A percentile compares a stretch with the other conserved stretches of the same genome.
These are phyloP conservation scores for Crax fasciolata DNA, from an alignment of 2,797 vertebrate genomes.

Conservation along the genomic window DNA sequence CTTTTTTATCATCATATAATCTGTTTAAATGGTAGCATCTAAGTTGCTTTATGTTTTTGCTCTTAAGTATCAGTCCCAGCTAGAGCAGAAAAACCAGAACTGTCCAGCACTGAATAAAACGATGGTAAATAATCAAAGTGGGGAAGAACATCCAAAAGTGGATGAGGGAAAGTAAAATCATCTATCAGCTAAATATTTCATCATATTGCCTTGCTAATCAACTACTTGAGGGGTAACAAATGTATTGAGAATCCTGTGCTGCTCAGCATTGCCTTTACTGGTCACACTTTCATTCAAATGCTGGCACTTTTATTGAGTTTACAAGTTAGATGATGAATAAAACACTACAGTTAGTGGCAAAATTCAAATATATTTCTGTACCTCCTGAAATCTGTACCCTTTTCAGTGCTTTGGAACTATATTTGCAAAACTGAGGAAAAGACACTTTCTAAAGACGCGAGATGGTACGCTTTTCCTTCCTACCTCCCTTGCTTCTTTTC, in stretches of 20 bases:
- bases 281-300: not conserved
- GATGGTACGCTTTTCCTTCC: not conserved
- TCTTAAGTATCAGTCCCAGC: not conserved
- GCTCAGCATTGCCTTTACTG: not conserved
- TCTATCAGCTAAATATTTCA: not conserved
- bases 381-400: not conserved
- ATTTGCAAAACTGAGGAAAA: not conserved
- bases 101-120: not conserved
- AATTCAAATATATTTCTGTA: not conserved
- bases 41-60: not conserved
- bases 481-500: fast-evolving
- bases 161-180: not conserved
- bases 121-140: not conserved
- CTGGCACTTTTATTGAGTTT: not conserved
- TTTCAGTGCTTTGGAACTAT: not conserved
- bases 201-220: not conserved
- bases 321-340: not conserved
- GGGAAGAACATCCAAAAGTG: not conserved
- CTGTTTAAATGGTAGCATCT: not conserved
- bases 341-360: not conserved
- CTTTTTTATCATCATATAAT: not conserved
- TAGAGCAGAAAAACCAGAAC: not conserved
- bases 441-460: not conserved
- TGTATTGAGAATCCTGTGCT: not conserved
- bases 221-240: not conserved